Conservation (phyloP, 2,113 vertebrate species). For the Pristiophorus japonicus region DNA sequence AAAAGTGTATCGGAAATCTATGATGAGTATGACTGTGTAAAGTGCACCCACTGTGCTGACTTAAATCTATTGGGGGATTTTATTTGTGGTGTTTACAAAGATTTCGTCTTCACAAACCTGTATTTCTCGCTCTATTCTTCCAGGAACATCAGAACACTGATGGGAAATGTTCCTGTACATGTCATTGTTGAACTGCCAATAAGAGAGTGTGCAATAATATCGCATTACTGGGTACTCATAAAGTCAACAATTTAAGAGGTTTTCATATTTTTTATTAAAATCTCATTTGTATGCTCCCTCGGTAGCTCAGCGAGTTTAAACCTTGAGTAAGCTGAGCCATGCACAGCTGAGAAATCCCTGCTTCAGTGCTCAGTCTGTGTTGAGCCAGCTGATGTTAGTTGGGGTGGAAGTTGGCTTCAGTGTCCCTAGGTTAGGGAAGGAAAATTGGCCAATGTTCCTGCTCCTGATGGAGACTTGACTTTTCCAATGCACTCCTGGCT, state of each 20-base stretch:
- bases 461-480: no score
- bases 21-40: neutral
- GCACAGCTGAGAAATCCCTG: neutral
- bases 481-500: no score
- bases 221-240: neutral
- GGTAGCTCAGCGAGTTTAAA: neutral
- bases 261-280: neutral
- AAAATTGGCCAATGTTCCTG: neutral
- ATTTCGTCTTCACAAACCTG: neutral
- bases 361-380: neutral
- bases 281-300: neutral
- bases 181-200: no score
- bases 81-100: conserved; percentile 3
- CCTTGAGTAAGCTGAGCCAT: neutral
- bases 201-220: neutral
- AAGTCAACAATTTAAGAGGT: neutral
- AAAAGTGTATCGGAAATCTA: conserved; percentile 5
- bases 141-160: neutral
- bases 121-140: neutral
- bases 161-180: neutral
- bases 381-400: neutral
- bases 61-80: neutral
- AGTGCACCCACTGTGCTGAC: conserved; percentile 3
- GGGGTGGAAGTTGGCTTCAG: neutral
- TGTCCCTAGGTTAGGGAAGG: neutral